These are phyloP conservation scores for Gavia stellata DNA, from an alignment of 2,113 vertebrate species.

Conservation along the genomic window DNA sequence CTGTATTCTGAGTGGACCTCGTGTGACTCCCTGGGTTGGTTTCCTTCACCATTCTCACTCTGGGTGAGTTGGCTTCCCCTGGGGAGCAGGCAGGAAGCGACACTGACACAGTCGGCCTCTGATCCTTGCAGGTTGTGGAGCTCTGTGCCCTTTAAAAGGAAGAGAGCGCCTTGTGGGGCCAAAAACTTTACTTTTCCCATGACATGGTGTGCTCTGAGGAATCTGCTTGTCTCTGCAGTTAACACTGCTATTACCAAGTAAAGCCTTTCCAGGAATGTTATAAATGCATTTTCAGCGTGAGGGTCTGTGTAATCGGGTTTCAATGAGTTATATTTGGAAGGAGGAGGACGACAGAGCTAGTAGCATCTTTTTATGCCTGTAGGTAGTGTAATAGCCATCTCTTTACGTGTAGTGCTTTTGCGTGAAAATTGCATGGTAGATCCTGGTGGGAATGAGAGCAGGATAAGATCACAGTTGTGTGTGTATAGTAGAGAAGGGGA, in stretches of 20 bases:
- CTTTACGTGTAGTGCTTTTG: neutral
- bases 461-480: neutral
- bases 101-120: neutral
- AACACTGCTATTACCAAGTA: neutral
- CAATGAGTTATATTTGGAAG: neutral
- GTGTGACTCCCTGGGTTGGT: neutral
- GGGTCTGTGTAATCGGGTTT: neutral
- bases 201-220: neutral
- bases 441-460: neutral
- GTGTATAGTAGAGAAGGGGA: neutral
- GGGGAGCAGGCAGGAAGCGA: slow-evolving; percentile 11
- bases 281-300: neutral
- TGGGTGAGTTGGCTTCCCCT: neutral
- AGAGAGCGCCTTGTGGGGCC: neutral
- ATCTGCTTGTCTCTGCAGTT: neutral
- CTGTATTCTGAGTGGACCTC: neutral
- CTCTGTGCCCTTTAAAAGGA: slow-evolving; percentile 14
- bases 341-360: neutral
- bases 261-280: neutral
- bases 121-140: neutral
- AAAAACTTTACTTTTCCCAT: neutral
- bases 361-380: neutral
- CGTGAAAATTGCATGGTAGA: neutral
- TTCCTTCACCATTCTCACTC: neutral
- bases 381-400: neutral